These are phyloP conservation scores for Lordiphosa clarofinis DNA, from an alignment of 1,140 invertebrate genomes.

Conservation along the genomic window DNA sequence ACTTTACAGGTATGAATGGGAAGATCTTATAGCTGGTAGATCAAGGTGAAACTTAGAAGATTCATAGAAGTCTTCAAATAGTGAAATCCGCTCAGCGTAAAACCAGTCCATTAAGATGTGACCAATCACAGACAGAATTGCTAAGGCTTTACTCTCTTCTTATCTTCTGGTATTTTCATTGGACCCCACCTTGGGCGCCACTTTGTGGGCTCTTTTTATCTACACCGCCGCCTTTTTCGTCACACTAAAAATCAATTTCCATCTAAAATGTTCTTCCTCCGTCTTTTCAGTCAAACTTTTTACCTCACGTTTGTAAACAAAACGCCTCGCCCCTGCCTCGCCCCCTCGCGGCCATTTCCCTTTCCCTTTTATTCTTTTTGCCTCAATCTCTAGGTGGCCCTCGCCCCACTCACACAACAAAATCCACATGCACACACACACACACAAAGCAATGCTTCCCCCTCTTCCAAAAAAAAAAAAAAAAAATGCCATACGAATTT, in stretches of 20 bases:
- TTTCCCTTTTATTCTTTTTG: slow-evolving; percentile 19
- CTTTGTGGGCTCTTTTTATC: slow-evolving; percentile 21
- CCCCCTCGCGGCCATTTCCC: slow-evolving; percentile 9
- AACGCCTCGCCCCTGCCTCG: slow-evolving; percentile 33
- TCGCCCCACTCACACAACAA: slow-evolving; percentile 14
- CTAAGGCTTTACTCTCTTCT: too few relatives aligned
- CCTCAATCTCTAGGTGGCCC: slow-evolving; percentile 3
- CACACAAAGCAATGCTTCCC: not conserved
- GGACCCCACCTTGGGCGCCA: slow-evolving; percentile 1
- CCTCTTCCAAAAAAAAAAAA: slow-evolving; percentile 1
- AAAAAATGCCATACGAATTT: slow-evolving; percentile 61
- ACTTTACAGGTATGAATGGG: too few relatives aligned
- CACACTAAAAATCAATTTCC: slow-evolving; percentile 71
- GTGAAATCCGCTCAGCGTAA: too few relatives aligned
- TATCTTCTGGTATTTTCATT: not conserved
- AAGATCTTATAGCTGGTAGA: too few relatives aligned
- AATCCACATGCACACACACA: slow-evolving; percentile 4
- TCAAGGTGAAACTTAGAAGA: too few relatives aligned
- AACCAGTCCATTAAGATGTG: too few relatives aligned
- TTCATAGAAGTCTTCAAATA: too few relatives aligned
- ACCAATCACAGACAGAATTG: too few relatives aligned
- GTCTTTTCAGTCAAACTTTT: slow-evolving; percentile 48
- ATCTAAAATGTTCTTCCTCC: slow-evolving; percentile 48
- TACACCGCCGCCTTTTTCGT: slow-evolving; percentile 45
- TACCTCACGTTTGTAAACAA: slow-evolving; percentile 69